Conservation (phyloP, 2,797 vertebrate species). For the Melanotaenia trifasciata region DNA sequence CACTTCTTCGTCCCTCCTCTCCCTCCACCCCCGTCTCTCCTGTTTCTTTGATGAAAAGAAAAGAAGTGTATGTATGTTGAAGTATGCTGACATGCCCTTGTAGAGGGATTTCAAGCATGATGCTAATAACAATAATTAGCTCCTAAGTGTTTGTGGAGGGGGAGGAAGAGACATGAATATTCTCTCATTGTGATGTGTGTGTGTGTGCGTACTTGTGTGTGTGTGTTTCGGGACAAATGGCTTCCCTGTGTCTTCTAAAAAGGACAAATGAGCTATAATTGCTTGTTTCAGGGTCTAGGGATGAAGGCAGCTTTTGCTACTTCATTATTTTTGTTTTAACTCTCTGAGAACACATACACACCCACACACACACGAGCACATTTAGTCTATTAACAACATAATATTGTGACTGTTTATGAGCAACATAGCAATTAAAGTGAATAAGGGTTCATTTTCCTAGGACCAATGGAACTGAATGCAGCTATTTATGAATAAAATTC, state of each 20-base stretch:
- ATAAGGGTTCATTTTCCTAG: constrained; percentile 47
- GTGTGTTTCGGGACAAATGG: constrained; percentile 73
- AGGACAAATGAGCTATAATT: constrained; percentile 86
- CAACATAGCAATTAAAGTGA: constrained; percentile 65
- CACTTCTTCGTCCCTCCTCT: constrained; percentile 58
- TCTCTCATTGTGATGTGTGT: constrained; percentile 71
- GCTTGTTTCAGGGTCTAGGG: constrained; percentile 76
- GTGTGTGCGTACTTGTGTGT: constrained; percentile 32
- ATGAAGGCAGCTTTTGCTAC: constrained; percentile 74
- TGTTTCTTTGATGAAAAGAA: constrained; percentile 56
- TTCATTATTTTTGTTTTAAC: constrained; percentile 74
- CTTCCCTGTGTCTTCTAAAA: constrained; percentile 77
- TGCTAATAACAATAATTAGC: constrained; percentile 90
- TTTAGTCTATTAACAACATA: constrained; percentile 66
- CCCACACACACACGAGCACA: constrained; percentile 31
- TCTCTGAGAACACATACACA: constrained; percentile 33
- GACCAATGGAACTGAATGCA: constrained; percentile 27
- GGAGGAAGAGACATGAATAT: constrained; percentile 85
- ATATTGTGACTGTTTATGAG: constrained; percentile 72
- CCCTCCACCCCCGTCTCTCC: constrained; percentile 19
- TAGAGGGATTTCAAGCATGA: constrained; percentile 87
- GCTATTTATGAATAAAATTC: constrained; percentile 54
- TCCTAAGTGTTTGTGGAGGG: constrained; percentile 83
- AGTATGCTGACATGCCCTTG: constrained; percentile 87
- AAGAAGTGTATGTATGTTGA: constrained; percentile 76